phyloP scores from a whole-genome alignment of 1,140 invertebrate genomes.

The Sweltsa coloradensis region DNA sequence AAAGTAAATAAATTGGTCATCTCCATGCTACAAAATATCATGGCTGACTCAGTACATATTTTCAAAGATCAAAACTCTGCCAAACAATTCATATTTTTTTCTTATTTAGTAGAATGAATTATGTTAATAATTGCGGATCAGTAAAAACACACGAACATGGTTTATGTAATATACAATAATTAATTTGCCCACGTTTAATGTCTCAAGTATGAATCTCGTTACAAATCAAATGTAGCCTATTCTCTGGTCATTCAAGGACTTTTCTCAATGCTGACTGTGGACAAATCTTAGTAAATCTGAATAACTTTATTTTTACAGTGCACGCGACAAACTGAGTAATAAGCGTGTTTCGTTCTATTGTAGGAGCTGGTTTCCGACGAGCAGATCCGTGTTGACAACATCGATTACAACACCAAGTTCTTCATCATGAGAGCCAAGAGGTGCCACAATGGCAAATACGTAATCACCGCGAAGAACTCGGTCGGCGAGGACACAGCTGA shows the following conservation, averaged over 20 bases:
- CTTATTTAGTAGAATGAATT: no score
- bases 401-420: conserved; percentile 86
- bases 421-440: conserved; percentile 71
- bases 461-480: conserved; percentile 81
- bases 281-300: background rate
- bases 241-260: background rate
- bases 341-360: conserved; percentile 10
- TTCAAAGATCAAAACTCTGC: no score
- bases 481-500: conserved; percentile 90
- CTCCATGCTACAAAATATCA: no score
- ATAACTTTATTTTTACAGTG: conserved; percentile 10
- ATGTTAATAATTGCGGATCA: no score
- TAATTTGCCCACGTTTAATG: no score
- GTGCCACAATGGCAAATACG: conserved; percentile 80
- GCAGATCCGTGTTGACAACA: conserved; percentile 62
- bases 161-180: no score
- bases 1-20: no score
- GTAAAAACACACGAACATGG: no score
- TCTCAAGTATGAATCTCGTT: no score
- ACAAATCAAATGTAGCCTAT: background rate
- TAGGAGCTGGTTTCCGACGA: conserved; percentile 50
- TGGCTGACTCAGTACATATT: no score
- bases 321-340: conserved; percentile 10
- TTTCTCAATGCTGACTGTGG: background rate
- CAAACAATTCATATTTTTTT: no score